phyloP scores from a whole-genome alignment of 2,113 vertebrate genomes.

The Scomber colias region DNA sequence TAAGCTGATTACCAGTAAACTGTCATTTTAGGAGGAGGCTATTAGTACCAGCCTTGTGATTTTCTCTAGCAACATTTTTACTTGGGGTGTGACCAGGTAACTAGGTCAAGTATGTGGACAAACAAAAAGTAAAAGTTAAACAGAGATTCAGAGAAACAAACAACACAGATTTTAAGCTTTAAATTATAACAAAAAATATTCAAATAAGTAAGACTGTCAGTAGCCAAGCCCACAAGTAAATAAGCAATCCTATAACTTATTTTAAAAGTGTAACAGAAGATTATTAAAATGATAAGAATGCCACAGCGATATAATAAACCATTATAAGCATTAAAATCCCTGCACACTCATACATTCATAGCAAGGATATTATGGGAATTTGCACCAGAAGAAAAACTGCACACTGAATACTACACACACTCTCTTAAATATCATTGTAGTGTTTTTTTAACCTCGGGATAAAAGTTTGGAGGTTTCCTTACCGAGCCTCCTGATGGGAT shows the following conservation, averaged over 20 bases:
- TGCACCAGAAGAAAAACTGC: too few species aligned
- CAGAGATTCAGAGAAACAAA: background rate
- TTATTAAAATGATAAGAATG: too few species aligned
- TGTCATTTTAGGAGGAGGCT: background rate
- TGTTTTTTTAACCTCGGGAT: background rate
- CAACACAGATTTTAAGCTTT: too few species aligned
- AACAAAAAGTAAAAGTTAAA: background rate
- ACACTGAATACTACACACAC: too few species aligned
- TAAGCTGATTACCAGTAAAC: slow-evolving; percentile 1
- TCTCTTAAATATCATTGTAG: too few species aligned
- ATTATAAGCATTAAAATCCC: background rate
- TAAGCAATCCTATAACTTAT: too few species aligned
- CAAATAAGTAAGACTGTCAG: background rate
- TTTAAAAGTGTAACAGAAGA: too few species aligned
- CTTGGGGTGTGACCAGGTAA: background rate
- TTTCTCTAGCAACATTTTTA: slow-evolving; percentile 3
- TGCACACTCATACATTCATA: background rate
- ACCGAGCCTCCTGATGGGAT: slow-evolving; percentile 80
- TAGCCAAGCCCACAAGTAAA: background rate
- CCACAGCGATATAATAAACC: too few species aligned
- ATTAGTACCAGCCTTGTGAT: too few species aligned
- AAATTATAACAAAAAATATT: background rate
- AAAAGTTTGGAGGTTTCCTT: slow-evolving; percentile 46
- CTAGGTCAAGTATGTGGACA: background rate
- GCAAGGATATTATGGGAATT: too few species aligned